phyloP scores from a whole-genome alignment of 1,140 invertebrate genomes.

The Anoplolepis gracilipes region DNA sequence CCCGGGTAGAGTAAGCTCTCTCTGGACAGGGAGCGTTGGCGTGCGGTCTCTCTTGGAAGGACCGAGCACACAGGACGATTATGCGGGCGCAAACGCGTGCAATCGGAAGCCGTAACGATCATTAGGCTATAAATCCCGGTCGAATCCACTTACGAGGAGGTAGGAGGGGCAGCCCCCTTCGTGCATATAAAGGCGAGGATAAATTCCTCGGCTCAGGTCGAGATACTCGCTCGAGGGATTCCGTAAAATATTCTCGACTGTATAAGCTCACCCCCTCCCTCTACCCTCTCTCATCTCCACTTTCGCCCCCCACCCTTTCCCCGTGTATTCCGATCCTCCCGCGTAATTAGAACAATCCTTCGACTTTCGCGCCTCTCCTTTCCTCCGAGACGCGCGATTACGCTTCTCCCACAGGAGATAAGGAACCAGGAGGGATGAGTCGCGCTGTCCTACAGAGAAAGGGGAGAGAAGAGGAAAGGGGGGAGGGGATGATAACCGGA shows the following conservation, averaged over 20 bases:
- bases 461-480: too few species aligned
- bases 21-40: constrained; percentile 15
- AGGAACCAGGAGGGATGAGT: constrained; percentile 17
- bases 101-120: constrained; percentile 59
- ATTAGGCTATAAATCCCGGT: constrained; percentile 56
- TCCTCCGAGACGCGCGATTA: background rate
- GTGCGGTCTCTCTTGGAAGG: background rate
- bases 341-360: constrained; percentile 56
- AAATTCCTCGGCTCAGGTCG: constrained; percentile 52
- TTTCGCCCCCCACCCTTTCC: too few species aligned
- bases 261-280: constrained; percentile 20
- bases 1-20: constrained; percentile 42
- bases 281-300: too few species aligned
- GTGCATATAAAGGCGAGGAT: constrained; percentile 59
- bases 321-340: background rate
- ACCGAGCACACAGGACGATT: background rate
- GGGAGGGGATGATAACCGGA: background rate
- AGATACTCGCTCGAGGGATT: constrained; percentile 31
- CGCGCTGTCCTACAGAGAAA: background rate
- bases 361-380: constrained; percentile 17
- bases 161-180: constrained; percentile 20
- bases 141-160: constrained; percentile 52
- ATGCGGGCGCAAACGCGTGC: constrained; percentile 46
- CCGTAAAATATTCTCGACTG: constrained; percentile 45
- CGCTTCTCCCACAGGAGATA: background rate